Conservation (phyloP, 2,888 invertebrate genomes). For the Cephus rjabovi region DNA sequence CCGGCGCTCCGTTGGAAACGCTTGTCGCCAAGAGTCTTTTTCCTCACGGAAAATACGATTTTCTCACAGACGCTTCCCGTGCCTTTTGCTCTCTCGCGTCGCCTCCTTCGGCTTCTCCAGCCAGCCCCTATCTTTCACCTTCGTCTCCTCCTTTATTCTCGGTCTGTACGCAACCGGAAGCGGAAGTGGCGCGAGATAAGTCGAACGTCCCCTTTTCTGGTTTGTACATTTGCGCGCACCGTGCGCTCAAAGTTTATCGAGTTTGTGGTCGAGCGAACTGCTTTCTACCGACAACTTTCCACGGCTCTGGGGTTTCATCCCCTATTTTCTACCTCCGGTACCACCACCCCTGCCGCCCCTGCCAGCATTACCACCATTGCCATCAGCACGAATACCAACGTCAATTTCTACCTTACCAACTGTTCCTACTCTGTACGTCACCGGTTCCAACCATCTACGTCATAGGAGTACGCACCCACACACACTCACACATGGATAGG, state of each 20-base stretch:
- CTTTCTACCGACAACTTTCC: slow-evolving; percentile 57
- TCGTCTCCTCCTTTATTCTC: slow-evolving; percentile 5
- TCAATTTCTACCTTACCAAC: slow-evolving; percentile 2
- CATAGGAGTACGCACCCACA: not conserved
- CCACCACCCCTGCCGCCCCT: not conserved
- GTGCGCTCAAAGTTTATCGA: slow-evolving; percentile 60
- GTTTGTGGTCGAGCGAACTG: slow-evolving; percentile 58
- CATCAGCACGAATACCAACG: not conserved
- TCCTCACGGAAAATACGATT: slow-evolving; percentile 47
- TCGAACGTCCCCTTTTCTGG: slow-evolving; percentile 24
- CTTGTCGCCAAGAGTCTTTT: slow-evolving; percentile 27
- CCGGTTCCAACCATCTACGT: slow-evolving; percentile 21
- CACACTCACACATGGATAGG: too few species aligned
- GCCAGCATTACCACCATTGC: not conserved
- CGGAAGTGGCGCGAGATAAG: slow-evolving; percentile 51
- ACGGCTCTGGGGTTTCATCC: slow-evolving; percentile 11
- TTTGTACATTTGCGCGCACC: slow-evolving; percentile 27
- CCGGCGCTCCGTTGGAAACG: slow-evolving; percentile 19
- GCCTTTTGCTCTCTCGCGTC: slow-evolving; percentile 25
- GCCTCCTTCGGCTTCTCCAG: slow-evolving; percentile 22
- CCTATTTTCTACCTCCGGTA: slow-evolving; percentile 9
- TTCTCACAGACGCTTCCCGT: slow-evolving; percentile 11
- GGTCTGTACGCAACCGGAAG: slow-evolving; percentile 35
- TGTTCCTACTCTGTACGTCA: slow-evolving; percentile 22
- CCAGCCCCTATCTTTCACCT: slow-evolving; percentile 18